These are phyloP conservation scores for Megalops atlanticus DNA, from an alignment of 2,113 vertebrate genomes.

Conservation along the genomic window DNA sequence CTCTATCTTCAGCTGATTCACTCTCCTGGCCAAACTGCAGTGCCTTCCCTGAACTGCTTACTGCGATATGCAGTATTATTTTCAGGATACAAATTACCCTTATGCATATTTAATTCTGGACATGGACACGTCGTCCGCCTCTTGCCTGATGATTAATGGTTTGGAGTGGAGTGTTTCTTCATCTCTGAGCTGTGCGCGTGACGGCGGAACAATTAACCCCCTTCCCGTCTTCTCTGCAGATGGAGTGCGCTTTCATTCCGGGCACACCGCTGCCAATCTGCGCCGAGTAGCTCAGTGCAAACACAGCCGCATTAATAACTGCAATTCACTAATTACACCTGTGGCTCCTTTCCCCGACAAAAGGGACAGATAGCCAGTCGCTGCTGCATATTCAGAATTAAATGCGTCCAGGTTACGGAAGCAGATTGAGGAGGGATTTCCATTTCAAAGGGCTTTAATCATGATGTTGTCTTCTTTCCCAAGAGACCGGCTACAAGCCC, in stretches of 20 bases:
- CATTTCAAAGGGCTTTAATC: slow-evolving; percentile 43
- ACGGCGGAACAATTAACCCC: slow-evolving; percentile 50
- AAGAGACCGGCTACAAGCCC: background rate
- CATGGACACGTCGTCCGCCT: slow-evolving; percentile 11
- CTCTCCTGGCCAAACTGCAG: background rate
- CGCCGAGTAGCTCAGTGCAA: background rate
- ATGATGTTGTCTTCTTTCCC: slow-evolving; percentile 11
- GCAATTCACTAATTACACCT: slow-evolving; percentile 47
- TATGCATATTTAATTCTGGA: slow-evolving; percentile 43
- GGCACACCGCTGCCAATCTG: slow-evolving; percentile 36
- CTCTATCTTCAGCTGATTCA: background rate
- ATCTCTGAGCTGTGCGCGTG: slow-evolving; percentile 19
- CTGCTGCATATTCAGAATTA: slow-evolving; percentile 43
- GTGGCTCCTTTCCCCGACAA: background rate
- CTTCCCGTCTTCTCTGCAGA: slow-evolving; percentile 32
- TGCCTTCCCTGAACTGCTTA: background rate
- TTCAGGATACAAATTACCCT: slow-evolving; percentile 31
- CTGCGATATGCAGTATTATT: slow-evolving; percentile 26
- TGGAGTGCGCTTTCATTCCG: slow-evolving; percentile 18
- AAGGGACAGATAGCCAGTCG: slow-evolving; percentile 5
- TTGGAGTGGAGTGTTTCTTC: slow-evolving; percentile 27
- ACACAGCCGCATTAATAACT: slow-evolving; percentile 31
- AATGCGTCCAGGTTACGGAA: slow-evolving; percentile 32
- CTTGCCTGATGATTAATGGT: slow-evolving; percentile 50
- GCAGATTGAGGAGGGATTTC: slow-evolving; percentile 34